Evolutionary conservation across 2,113 vertebrate species (phyloP), one percentile per base, ranked within the genome.

Genomic region (Heteronetta atricapilla): DNA sequence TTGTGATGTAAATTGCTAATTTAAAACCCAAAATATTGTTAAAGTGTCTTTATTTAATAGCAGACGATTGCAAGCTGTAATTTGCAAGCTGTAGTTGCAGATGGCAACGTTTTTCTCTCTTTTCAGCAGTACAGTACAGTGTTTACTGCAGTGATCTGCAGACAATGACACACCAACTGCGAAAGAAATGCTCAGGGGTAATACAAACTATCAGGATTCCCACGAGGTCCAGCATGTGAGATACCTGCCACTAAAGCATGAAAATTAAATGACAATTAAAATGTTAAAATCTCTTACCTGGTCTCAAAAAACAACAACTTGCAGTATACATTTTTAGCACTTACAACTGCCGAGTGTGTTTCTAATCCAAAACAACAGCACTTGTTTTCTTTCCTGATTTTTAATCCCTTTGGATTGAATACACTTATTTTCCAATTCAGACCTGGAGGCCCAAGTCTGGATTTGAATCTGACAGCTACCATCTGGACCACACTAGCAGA

Each of bases 11-110:
- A 98, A 98, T 98, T 97, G 97, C 97, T 98, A 98, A 98, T 98
- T 98, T 97, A 98, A 98, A 98, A 98, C 96, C 97, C 98, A 94
- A 98, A 98, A 98, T 98, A 98, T 98, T 98, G 97, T 98, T 98
- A 95, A 98, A 98, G 97, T 97, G 97, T 98, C 98, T 98, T 98
- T 98, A 98, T 98, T 98, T 98, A 98, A 98, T 98, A 97, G 97
- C 96, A 98, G 97, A 97, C 96, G 97, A 98, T 97, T 97, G 97
- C 98, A 98, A 98, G 97, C 98, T 98, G 98, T 98, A 98, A 98
- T 98, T 98, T 98, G 97, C 98, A 98, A 98, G 98, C 98, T 98
- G 98, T 95, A 97, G 97, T 97, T 98, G 97, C 98, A 98, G 97
- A 98, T 98, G 98, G 98, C 97, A 97, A 98, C 98, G 97, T 98